Evolutionary conservation across 1,140 invertebrate species (phyloP), one percentile per base, ranked within the genome.

Genomic region (Drosophila nikananu): DNA sequence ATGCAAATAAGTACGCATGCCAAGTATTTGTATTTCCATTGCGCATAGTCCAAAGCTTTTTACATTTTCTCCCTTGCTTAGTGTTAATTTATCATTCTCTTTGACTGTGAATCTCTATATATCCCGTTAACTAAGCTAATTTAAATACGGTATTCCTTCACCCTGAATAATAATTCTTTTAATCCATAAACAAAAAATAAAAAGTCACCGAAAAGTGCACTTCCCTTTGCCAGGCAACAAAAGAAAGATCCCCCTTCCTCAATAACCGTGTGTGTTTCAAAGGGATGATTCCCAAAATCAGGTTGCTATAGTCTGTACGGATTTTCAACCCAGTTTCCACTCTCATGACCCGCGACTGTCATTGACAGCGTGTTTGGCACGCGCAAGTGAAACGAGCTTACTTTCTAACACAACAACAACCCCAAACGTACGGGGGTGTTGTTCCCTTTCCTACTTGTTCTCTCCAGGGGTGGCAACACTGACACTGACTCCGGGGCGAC

Each of bases 371-470:
- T 61, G 68, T 58, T 61, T 49, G 74, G 64, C 82, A 86, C 82
- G 82, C 82, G 78, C 82, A 84, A 80, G 82, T 86, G 68, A 81
- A 70, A 75, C 64, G 46, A 63, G 81, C 76, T 83, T 80, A 79
- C 54, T 32, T 42, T 10, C 42, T 10, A 21, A 19, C 23, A 57
- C 30, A 57, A 37, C 59, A 67, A 39, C 68, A 60, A 73, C 68
- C 70, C 70, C 67, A 73, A 51, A 27, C 9, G 63, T 51, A 27
- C 30, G 70, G 32, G 52, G 60, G 42, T 54, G 58, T 54, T 55
- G 55, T 52, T 70, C 62, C 25, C 59, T 52, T 49, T 21, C 39
- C 49, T 57, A 55, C 42, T 66, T 54, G 13, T 37, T 1, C 10
- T 15, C n/a, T 44, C 21, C 19, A 23, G 27, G 71, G 42, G 25